These are phyloP conservation scores for Boleophthalmus pectinirostris DNA, from an alignment of 2,113 vertebrate genomes.

Conservation along the genomic window DNA sequence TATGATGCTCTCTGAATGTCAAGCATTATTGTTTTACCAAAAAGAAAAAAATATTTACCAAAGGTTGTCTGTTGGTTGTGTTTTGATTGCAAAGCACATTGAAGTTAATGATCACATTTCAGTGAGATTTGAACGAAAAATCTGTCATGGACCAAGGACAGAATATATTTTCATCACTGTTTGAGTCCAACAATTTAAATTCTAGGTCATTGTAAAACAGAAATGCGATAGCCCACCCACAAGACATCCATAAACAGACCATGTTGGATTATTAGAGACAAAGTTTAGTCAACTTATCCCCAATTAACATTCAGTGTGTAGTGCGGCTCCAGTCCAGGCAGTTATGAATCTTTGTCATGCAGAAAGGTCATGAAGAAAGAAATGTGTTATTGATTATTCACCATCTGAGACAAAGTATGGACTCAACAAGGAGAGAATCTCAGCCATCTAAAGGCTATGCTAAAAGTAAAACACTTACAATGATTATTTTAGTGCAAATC, in stretches of 20 bases:
- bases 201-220: neutral
- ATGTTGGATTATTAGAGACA: neutral
- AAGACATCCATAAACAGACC: neutral
- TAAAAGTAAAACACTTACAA: neutral
- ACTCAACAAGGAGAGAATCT: neutral
- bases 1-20: neutral
- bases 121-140: neutral
- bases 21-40: neutral
- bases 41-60: too few relatives aligned
- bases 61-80: neutral
- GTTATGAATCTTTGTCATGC: neutral
- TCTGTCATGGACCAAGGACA: neutral
- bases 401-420: neutral
- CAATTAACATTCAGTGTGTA: too few relatives aligned
- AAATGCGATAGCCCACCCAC: neutral
- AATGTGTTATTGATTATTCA: neutral
- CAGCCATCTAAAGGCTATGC: neutral
- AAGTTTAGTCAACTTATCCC: neutral
- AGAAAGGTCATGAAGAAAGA: neutral
- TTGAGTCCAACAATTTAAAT: neutral
- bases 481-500: neutral
- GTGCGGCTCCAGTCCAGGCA: neutral
- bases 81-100: neutral
- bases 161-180: neutral
- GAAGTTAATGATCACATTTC: neutral